Conservation (phyloP, 2,113 vertebrate genomes). For the Tragelaphus imberbis region DNA sequence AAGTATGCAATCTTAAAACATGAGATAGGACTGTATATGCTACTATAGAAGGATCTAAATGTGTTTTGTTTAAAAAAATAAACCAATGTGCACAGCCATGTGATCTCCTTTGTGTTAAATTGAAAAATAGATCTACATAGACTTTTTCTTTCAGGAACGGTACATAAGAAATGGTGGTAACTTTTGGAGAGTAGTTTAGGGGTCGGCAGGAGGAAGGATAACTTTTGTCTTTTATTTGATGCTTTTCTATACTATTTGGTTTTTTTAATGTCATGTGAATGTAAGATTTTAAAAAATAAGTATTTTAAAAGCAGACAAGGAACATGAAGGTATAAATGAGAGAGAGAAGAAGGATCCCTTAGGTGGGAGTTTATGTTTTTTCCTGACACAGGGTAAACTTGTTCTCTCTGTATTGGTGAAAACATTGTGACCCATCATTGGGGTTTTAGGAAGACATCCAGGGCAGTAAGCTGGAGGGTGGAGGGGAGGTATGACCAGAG, state of each 20-base stretch:
- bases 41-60: background rate
- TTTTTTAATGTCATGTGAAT: background rate
- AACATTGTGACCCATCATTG: background rate
- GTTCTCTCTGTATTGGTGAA: background rate
- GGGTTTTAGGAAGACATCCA: background rate
- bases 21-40: background rate
- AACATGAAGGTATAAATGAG: background rate
- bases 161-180: background rate
- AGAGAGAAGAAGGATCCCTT: background rate
- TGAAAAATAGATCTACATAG: background rate
- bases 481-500: background rate
- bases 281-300: background rate
- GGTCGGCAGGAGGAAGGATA: background rate
- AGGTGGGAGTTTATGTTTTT: background rate
- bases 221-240: background rate
- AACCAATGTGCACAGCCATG: background rate
- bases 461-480: background rate
- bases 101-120: background rate
- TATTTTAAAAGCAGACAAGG: background rate
- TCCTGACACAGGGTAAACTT: background rate
- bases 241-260: background rate
- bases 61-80: background rate
- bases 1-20: conserved; percentile 23
- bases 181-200: background rate
- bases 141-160: background rate